Evolutionary conservation across 2,113 vertebrate genomes (phyloP).

Genomic region (Rhinoptilus africanus): DNA sequence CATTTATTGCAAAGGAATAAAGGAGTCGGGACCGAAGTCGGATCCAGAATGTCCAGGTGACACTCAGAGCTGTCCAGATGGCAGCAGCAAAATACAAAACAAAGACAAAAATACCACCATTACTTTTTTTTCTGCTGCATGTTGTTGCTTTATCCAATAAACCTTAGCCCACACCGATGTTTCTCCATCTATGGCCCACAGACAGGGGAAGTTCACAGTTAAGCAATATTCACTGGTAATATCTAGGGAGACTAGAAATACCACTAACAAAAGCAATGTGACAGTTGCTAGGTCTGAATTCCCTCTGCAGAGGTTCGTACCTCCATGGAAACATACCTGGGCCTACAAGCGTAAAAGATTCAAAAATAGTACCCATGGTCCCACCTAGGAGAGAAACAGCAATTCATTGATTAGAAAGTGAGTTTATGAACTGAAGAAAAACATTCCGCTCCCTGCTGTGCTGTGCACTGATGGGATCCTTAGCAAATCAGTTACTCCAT

Average conservation of each 20-base stretch:
- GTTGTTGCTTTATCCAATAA: neutral
- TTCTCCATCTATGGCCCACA: neutral
- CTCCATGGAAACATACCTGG: neutral
- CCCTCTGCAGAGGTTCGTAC: neutral
- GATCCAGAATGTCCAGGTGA: neutral
- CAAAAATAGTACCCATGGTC: neutral
- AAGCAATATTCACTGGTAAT: neutral
- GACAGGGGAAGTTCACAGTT: neutral
- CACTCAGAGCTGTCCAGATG: neutral
- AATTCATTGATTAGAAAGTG: neutral
- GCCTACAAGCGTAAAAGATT: neutral
- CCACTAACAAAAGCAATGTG: neutral
- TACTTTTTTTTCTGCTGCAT: neutral
- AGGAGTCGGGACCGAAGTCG: neutral
- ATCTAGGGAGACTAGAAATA: neutral
- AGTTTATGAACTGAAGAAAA: neutral
- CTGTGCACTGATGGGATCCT: neutral
- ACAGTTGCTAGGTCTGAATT: neutral
- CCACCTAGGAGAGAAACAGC: neutral
- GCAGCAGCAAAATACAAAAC: neutral
- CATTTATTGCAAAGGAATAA: neutral
- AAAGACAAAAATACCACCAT: neutral
- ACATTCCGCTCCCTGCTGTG: neutral
- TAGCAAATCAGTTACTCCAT: neutral
- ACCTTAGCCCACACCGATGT: neutral